phyloP scores from a whole-genome alignment of 1,140 invertebrate species.

The Megathymus violae region DNA sequence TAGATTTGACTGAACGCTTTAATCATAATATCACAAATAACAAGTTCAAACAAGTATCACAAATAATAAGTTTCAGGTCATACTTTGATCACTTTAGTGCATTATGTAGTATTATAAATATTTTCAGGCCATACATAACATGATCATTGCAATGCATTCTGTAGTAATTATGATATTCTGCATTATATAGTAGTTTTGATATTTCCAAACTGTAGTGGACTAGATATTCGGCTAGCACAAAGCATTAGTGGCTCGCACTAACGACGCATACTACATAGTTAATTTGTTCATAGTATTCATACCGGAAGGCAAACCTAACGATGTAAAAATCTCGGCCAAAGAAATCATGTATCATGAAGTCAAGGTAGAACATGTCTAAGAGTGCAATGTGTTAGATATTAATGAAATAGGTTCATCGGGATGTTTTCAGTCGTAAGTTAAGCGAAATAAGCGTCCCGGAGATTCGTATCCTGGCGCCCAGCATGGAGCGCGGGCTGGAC shows the following conservation, averaged over 20 bases:
- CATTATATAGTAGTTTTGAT: neutral
- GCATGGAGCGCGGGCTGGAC: constrained; percentile 90
- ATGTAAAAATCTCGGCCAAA: too few species aligned
- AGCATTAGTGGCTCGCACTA: constrained; percentile 36
- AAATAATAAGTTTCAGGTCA: neutral
- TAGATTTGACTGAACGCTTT: neutral
- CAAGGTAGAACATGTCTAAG: too few species aligned
- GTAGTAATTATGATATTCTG: too few species aligned
- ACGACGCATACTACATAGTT: constrained; percentile 12
- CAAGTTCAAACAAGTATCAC: too few species aligned
- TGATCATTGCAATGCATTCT: neutral
- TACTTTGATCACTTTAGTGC: constrained; percentile 12
- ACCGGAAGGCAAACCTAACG: too few species aligned
- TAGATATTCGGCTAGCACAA: constrained; percentile 31
- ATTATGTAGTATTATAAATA: neutral
- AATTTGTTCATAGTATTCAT: neutral
- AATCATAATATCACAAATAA: neutral
- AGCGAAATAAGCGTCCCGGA: constrained; percentile 88
- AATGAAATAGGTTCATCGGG: constrained; percentile 37
- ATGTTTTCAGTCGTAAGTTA: constrained; percentile 86
- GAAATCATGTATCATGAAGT: too few species aligned
- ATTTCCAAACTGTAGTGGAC: too few species aligned
- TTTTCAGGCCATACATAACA: neutral
- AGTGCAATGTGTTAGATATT: too few species aligned
- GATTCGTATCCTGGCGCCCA: constrained; percentile 91